Base-by-base conservation (phyloP, 2,113 vertebrate genomes). In the Muscicapa adusta region DNA sequence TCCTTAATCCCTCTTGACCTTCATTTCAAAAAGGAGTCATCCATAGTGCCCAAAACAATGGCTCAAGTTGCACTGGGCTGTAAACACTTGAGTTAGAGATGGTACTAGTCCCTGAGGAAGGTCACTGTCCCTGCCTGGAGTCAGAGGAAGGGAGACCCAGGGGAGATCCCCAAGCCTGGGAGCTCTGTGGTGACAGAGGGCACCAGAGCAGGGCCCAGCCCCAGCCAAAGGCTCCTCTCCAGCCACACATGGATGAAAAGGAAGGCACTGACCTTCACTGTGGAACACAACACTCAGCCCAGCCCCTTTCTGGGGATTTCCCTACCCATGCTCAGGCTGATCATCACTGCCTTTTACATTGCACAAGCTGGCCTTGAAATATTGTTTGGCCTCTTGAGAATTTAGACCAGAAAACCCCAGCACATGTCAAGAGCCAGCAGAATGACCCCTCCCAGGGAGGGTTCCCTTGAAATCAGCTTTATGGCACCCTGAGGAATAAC, bases 191-290 rank as follows among this genome's bases (percentile, higher is more conserved):
- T 18, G 19, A 24, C 56, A 45, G 19, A 19, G 36, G 2, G 23
- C 15, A 31, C 17, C 36, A 2, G 20, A 2, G 42, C 79, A 40
- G 72, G 45, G 54, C 29, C 38, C 63, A n/a, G 45, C 19, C 19
- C 28, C 68, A 10, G 29, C 6, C 51, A 29, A 56, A n/a, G 0
- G 3, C 33, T n/a, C n/a, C 51, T 73, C 36, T 63, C 34, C 50
- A 18, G 25, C 22, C 14, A 23, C 1, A 0, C 9, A 0, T 0
- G 10, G 42, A 18, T 28, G 28, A 9, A 8, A 51, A 50, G 28
- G 72, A 45, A n/a, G 68, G 68, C 72, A 57, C n/a, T 0, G 14
- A 9, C 25, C 28, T 36, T 53, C 36, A 10, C 56, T 18, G 2
- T 4, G 34, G 68, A 75, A 58, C 33, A 66, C n/a, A 6, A 22